Evolutionary conservation across 2,797 vertebrate species (phyloP).

Genomic region (Channallabes apus): DNA sequence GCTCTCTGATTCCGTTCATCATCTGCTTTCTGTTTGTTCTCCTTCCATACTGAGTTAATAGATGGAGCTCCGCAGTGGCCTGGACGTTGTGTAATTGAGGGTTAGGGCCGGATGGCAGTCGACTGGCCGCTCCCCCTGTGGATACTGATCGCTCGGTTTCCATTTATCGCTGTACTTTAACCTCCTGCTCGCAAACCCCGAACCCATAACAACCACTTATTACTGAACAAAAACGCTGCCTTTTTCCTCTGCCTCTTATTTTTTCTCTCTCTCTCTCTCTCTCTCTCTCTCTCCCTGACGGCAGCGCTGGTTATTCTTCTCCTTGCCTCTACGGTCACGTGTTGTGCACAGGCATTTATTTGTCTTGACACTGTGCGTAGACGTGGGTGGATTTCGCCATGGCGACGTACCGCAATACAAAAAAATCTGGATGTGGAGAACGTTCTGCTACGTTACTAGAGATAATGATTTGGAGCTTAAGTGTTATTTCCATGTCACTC

Average conservation of each 20-base stretch:
- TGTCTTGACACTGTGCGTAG: not conserved
- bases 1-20: slow-evolving; percentile 18
- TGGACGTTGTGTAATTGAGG: slow-evolving; percentile 68
- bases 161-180: slow-evolving; percentile 12
- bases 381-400: not conserved
- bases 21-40: slow-evolving; percentile 70
- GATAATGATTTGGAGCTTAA: not conserved
- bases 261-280: not conserved
- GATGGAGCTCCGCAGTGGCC: slow-evolving; percentile 67
- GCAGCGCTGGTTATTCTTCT: not conserved
- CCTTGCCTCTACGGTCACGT: slow-evolving; percentile 23
- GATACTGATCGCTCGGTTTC: slow-evolving; percentile 56
- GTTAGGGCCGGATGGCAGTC: slow-evolving; percentile 61
- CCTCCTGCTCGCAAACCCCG: not conserved
- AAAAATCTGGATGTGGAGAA: not conserved
- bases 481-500: not conserved
- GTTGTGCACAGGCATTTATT: slow-evolving; percentile 14
- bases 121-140: slow-evolving; percentile 60
- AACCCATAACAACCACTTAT: slow-evolving; percentile 11
- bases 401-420: not conserved
- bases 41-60: slow-evolving; percentile 64
- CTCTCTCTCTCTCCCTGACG: not conserved
- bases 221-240: not conserved
- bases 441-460: too few relatives aligned
- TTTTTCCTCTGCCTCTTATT: slow-evolving; percentile 7